These are phyloP conservation scores for Sebastes schlegelii DNA, from an alignment of 2,113 vertebrate genomes.

Conservation along the genomic window DNA sequence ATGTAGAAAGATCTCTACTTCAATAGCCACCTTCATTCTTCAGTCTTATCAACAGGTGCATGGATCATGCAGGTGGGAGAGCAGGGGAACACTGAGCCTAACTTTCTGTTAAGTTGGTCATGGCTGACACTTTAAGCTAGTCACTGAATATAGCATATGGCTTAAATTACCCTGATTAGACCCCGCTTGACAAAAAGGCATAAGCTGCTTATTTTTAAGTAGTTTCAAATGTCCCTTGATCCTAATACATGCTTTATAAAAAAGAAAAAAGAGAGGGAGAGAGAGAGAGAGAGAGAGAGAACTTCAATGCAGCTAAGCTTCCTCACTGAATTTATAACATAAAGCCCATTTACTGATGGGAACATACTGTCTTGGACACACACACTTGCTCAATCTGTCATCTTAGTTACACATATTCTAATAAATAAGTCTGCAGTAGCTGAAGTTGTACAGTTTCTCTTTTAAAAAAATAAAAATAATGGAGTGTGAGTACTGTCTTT, in stretches of 20 bases:
- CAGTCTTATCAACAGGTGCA: constrained; percentile 57
- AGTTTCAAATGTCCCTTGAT: constrained; percentile 76
- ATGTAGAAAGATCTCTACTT: background rate
- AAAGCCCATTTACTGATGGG: constrained; percentile 45
- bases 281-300: constrained; percentile 10
- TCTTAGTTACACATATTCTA: constrained; percentile 8
- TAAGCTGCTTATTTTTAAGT: constrained; percentile 82
- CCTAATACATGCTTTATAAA: constrained; percentile 60
- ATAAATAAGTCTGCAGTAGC: constrained; percentile 4
- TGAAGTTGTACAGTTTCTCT: constrained; percentile 7
- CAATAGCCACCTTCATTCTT: constrained; percentile 13
- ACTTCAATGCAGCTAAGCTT: constrained; percentile 56
- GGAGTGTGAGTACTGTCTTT: background rate
- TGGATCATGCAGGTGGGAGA: constrained; percentile 33
- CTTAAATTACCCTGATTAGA: constrained; percentile 81
- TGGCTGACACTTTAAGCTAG: constrained; percentile 74
- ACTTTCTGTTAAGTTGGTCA: constrained; percentile 74
- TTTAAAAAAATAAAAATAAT: background rate
- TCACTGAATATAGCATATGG: constrained; percentile 66
- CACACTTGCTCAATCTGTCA: background rate
- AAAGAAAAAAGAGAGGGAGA: constrained; percentile 24
- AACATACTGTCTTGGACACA: constrained; percentile 6
- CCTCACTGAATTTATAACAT: constrained; percentile 50
- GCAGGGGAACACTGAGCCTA: constrained; percentile 43
- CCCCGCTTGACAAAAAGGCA: constrained; percentile 70